Percentiles rank a stretch among this genome's conserved stretches.
Conservation (phyloP, 2,113 vertebrate genomes). For the Lampris megalopsis region DNA sequence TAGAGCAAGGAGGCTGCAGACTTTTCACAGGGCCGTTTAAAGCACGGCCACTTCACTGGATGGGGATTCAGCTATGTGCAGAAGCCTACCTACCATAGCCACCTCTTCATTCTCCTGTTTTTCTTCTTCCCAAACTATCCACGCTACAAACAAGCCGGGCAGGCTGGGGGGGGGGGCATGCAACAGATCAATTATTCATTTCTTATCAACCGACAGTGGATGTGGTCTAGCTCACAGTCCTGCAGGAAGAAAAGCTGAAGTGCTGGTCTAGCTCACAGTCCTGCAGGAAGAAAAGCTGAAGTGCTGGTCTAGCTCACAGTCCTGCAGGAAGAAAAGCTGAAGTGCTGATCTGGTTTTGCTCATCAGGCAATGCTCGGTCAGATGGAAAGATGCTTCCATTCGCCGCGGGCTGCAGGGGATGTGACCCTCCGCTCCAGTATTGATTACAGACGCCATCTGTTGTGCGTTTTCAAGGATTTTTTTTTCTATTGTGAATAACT, state of each 20-base stretch:
- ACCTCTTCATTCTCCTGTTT: too few relatives aligned
- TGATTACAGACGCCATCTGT: conserved; percentile 78
- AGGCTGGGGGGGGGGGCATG: neutral
- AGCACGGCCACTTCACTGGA: conserved; percentile 2
- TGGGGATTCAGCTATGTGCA: neutral
- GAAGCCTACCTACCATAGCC: conserved; percentile 3
- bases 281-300: neutral
- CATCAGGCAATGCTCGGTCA: conserved; percentile 17
- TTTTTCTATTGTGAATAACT: conserved; percentile 74
- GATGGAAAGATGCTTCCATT: conserved; percentile 56
- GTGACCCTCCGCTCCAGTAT: conserved; percentile 61
- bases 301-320: neutral
- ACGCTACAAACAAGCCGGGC: neutral
- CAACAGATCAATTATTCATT: neutral
- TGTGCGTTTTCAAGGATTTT: conserved; percentile 60
- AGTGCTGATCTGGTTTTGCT: conserved; percentile 51
- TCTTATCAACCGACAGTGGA: conserved; percentile 9
- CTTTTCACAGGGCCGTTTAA: conserved; percentile 15
- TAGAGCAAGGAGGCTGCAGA: conserved; percentile 20
- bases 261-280: neutral
- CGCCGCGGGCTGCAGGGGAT: conserved; percentile 50
- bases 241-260: neutral
- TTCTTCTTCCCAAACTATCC: too few relatives aligned
- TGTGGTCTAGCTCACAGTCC: neutral
- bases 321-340: neutral